Evolutionary conservation across 2,888 invertebrate species (phyloP), one percentile per base, ranked within the genome.

Genomic region (Philopedon plagiatum): DNA sequence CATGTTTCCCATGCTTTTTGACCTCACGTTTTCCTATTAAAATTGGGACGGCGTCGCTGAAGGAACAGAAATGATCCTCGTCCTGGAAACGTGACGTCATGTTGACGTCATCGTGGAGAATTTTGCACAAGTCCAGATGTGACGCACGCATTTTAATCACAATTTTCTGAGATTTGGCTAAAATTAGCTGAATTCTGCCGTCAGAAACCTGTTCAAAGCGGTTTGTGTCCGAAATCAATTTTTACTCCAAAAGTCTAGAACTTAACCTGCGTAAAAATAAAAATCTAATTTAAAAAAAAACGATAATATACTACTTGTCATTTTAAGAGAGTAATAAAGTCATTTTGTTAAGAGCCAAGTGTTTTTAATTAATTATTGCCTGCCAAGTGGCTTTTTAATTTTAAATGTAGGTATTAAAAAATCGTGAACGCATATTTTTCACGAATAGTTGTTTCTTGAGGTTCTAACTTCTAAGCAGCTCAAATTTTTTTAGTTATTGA

Each of bases 81-180:
- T 61, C 66, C 66, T 71, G 62, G 71, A 66, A 71, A 71, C 71
- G 62, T 71, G 71, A 71, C 71, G 71, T 71, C 66, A 71, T 39
- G 8, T 54, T 66, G 62, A 71, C 71, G 71, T 71, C 66, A 71
- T 62, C 39, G 41, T 49, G 46, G 26, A 62, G 66, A 63, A 58
- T 58, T 62, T 60, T 56, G 44, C 54, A 29, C 71, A 57, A 41
- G 18, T 15, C 26, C 54, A 13, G 46, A 29, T 37, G 64, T 71
- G 71, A 66, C 62, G 71, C 71, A 71, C 56, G 26, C 9, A 34
- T 41, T 63, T 57, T 56, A 63, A 60, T 65, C 56, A 32, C 54
- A 44, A 71, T 71, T 54, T 65, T 54, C 65, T 54, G 61, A 65
- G 54, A 71, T 60, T 71, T 32, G 15, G 51, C 29, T 65, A 71